Evolutionary conservation across 2,113 vertebrate genomes (phyloP).

Genomic region (Passer montanus): DNA sequence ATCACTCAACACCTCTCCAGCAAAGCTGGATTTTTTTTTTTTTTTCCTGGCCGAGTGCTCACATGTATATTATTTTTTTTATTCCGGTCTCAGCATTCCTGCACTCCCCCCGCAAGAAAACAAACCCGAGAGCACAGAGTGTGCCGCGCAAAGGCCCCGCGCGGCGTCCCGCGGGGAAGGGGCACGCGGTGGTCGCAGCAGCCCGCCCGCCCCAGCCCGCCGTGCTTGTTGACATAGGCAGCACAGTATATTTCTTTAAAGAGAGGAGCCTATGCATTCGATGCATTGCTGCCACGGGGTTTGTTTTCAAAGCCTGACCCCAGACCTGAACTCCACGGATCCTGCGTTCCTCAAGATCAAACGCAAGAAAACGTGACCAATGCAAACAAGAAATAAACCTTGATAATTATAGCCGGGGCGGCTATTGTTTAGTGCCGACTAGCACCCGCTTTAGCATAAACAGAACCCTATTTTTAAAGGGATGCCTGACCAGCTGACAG

Average conservation of each 20-base stretch:
- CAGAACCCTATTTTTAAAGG: slow-evolving; percentile 60
- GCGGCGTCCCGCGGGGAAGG: not conserved
- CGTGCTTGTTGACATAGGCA: slow-evolving; percentile 27
- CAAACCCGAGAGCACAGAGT: not conserved
- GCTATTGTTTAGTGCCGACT: slow-evolving; percentile 55
- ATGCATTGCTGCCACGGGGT: not conserved
- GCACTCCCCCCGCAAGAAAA: not conserved
- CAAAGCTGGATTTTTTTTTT: not conserved
- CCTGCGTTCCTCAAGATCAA: slow-evolving; percentile 58
- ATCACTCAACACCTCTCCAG: slow-evolving; percentile 17
- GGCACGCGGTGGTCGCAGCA: slow-evolving; percentile 17
- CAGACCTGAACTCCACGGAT: slow-evolving; percentile 46
- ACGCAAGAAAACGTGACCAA: slow-evolving; percentile 49
- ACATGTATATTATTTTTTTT: not conserved
- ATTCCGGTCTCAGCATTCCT: not conserved
- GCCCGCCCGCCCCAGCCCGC: not conserved
- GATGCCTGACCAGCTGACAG: not conserved
- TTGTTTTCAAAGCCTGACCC: slow-evolving; percentile 63
- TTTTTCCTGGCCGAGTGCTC: not conserved
- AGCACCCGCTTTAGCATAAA: slow-evolving; percentile 50
- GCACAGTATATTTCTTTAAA: slow-evolving; percentile 42
- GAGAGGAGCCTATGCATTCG: slow-evolving; percentile 36
- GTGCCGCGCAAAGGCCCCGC: not conserved
- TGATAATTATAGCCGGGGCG: slow-evolving; percentile 59
- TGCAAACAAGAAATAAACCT: slow-evolving; percentile 61